A percentile compares a stretch with the other conserved stretches of the same genome.
These are phyloP conservation scores for Chloroclysta siterata DNA, from an alignment of 2,888 invertebrate genomes.

Conservation along the genomic window DNA sequence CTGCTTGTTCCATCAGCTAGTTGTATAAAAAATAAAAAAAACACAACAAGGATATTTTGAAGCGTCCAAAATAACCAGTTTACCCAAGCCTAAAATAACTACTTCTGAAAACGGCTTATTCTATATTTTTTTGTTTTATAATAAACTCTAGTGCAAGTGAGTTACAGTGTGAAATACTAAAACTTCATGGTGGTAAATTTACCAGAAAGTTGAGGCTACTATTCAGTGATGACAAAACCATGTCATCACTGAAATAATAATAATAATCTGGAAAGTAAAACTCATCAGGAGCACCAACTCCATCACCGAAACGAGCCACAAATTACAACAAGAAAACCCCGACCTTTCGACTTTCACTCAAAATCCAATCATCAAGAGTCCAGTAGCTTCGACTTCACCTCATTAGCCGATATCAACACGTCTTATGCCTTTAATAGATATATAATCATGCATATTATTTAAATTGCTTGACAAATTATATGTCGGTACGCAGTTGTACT, in stretches of 20 bases:
- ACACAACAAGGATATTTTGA: too few species aligned
- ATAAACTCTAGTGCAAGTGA: too few species aligned
- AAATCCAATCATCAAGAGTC: constrained; percentile 50
- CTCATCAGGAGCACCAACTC: constrained; percentile 7
- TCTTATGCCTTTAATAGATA: constrained; percentile 80
- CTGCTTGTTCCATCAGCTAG: too few species aligned
- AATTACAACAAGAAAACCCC: constrained; percentile 37
- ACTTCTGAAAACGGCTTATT: too few species aligned
- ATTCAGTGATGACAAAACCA: too few species aligned
- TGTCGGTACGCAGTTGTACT: constrained; percentile 73
- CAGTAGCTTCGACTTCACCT: constrained; percentile 64
- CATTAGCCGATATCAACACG: constrained; percentile 82
- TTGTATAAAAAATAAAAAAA: too few species aligned
- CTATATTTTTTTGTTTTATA: too few species aligned
- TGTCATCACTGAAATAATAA: not conserved
- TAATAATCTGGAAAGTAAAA: constrained; percentile 21
- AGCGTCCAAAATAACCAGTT: too few species aligned
- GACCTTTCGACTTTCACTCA: constrained; percentile 63
- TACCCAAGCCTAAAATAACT: too few species aligned
- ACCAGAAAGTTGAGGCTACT: too few species aligned
- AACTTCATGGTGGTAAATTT: too few species aligned
- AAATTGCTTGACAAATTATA: constrained; percentile 84
- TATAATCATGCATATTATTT: constrained; percentile 83
- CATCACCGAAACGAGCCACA: constrained; percentile 22
- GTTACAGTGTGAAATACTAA: too few species aligned